Base-by-base conservation (phyloP, 2,113 vertebrate genomes). In the Jacana jacana region DNA sequence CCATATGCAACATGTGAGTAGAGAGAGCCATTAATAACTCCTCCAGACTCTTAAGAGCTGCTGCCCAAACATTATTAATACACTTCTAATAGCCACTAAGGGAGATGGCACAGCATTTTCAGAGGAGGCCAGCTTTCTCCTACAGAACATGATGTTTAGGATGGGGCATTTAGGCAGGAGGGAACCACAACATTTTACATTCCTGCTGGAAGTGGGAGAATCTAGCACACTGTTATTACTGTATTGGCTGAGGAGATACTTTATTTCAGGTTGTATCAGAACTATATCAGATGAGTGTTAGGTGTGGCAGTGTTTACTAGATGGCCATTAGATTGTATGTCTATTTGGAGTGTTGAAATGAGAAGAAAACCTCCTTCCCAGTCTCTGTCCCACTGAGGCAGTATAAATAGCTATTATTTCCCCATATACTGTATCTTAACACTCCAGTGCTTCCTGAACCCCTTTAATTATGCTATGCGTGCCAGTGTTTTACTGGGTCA, bases 351-450 rank as follows among this genome's bases (percentile, higher is more conserved):
- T 30, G 35, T 66, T 91, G 66, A 92, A 96, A 97, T 96, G 70
- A 92, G 44, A 94, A 81, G n/a, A 94, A 94, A 76, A 44, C 28
- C 22, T 72, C 17, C 13, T 63, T 70, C 31, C 13, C 13, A 12
- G 22, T 73, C 40, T 69, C 25, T 48, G 81, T 82, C 49, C 15
- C 73, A 92, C 89, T 94, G 93, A 95, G 93, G 93, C 55, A 93
- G 51, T 52, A 84, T 54, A 86, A 81, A 91, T 68, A 91, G 81
- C 73, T 76, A 54, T 81, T 88, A 94, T 93, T 94, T 97, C 64
- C 77, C 81, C 81, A 25, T 96, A 96, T 96, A 55, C 60, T 87
- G 7, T 42, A 61, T 90, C 86, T 97, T 91, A 78, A 72, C 46
- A 40, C 37, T 70, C 51, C 63, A 75, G 58, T 28, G 44, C 66